Evolutionary conservation across 2,113 vertebrate genomes (phyloP).

Genomic region (Engraulis encrasicolus): DNA sequence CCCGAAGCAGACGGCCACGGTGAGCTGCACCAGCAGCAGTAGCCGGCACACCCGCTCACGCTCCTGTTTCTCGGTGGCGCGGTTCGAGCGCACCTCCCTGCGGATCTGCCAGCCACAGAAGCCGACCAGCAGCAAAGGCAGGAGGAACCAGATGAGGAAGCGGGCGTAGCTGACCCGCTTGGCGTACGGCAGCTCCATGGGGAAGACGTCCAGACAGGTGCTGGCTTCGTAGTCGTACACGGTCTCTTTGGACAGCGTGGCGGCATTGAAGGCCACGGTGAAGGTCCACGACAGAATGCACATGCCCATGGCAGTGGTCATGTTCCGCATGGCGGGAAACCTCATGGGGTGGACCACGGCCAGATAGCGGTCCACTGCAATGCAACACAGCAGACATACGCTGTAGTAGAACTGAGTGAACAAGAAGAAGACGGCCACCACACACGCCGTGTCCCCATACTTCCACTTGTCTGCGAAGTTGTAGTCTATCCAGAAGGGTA

Average conservation of each 20-base stretch:
- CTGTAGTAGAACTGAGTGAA: slow-evolving; percentile 88
- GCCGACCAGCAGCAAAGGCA: slow-evolving; percentile 76
- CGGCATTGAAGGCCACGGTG: slow-evolving; percentile 73
- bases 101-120: slow-evolving; percentile 80
- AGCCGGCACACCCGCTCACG: slow-evolving; percentile 78
- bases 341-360: slow-evolving; percentile 84
- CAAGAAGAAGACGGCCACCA: slow-evolving; percentile 70
- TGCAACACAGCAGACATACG: slow-evolving; percentile 83
- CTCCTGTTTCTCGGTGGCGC: slow-evolving; percentile 78
- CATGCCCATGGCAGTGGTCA: slow-evolving; percentile 67
- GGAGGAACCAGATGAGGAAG: slow-evolving; percentile 74
- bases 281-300: slow-evolving; percentile 77
- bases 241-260: slow-evolving; percentile 70
- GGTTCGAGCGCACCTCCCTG: slow-evolving; percentile 76
- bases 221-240: slow-evolving; percentile 42
- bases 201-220: slow-evolving; percentile 84
- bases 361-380: slow-evolving; percentile 83
- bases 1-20: slow-evolving; percentile 82
- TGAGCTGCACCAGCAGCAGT: slow-evolving; percentile 74
- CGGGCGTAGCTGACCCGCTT: slow-evolving; percentile 66
- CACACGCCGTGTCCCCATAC: slow-evolving; percentile 61
- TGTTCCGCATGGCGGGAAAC: slow-evolving; percentile 74
- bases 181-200: slow-evolving; percentile 65
- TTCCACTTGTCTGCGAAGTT: slow-evolving; percentile 78
- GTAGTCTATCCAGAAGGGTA: slow-evolving; percentile 84